These are phyloP conservation scores for Bubo scandiacus DNA, from an alignment of 2,113 vertebrate genomes.

Conservation along the genomic window DNA sequence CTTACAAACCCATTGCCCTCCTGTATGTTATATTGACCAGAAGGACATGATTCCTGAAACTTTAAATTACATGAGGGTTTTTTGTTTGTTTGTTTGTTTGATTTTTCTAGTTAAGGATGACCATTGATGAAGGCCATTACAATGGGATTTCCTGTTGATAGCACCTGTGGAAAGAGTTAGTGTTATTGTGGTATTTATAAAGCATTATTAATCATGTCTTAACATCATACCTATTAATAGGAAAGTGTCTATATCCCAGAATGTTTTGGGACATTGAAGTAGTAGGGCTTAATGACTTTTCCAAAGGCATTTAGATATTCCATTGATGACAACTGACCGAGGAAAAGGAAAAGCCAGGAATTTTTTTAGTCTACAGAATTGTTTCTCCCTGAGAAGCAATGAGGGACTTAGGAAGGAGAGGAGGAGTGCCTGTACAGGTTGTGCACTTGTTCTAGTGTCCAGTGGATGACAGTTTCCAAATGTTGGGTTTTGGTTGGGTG, in stretches of 20 bases:
- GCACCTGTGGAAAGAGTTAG: background rate
- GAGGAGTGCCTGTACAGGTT: background rate
- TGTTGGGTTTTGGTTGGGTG: background rate
- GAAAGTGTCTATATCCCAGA: background rate
- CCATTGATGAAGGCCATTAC: background rate
- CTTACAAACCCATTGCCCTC: background rate
- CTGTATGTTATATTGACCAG: background rate
- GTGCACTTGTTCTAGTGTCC: background rate
- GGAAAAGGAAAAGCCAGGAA: background rate
- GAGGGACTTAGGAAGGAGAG: background rate
- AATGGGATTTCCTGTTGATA: background rate
- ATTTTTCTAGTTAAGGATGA: background rate
- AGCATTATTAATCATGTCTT: background rate
- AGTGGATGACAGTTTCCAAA: background rate
- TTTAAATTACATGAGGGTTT: rapidly evolving
- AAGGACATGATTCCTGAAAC: background rate
- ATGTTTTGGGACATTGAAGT: background rate
- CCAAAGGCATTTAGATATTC: background rate
- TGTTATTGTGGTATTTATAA: background rate
- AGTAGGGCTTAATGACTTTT: background rate
- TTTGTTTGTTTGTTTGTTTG: background rate
- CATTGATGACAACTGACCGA: background rate
- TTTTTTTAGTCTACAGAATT: background rate
- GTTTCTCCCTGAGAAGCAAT: background rate
- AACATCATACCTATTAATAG: background rate